Conservation (phyloP, 2,113 vertebrate species). For the Pitta sordida region DNA sequence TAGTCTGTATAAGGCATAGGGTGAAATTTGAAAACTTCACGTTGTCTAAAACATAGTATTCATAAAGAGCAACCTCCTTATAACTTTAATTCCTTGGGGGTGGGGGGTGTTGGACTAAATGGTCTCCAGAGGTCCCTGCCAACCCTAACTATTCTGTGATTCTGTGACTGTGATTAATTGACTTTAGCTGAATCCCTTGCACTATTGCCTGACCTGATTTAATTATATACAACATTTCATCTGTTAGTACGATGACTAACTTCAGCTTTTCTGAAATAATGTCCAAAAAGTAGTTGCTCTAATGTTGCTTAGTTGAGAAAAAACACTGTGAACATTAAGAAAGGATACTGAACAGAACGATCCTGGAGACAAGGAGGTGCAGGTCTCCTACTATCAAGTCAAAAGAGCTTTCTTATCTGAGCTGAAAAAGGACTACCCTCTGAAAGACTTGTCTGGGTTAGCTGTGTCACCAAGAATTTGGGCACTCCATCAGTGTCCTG, state of each 20-base stretch:
- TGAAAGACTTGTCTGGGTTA: not conserved
- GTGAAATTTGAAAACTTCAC: slow-evolving; percentile 22
- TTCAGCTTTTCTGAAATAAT: slow-evolving; percentile 8
- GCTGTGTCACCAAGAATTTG: not conserved
- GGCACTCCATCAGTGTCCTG: not conserved
- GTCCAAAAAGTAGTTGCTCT: not conserved
- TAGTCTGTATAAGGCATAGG: not conserved
- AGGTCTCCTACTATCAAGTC: not conserved
- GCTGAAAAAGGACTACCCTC: not conserved
- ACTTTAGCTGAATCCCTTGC: slow-evolving; percentile 1
- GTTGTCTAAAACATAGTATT: not conserved
- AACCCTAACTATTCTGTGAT: not conserved
- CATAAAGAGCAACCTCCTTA: slow-evolving; percentile 22
- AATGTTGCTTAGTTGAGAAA: not conserved
- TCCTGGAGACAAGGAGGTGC: not conserved
- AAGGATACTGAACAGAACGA: not conserved
- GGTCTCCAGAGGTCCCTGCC: not conserved
- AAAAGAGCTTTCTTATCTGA: not conserved
- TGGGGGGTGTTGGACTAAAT: not conserved
- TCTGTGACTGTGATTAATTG: not conserved
- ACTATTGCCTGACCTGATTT: slow-evolving; percentile 1
- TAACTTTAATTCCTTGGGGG: not conserved
- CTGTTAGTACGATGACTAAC: not conserved
- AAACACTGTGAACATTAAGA: not conserved
- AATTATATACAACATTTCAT: slow-evolving; percentile 41